phyloP scores from a whole-genome alignment of 2,888 invertebrate species.

The Electrophaes corylata region DNA sequence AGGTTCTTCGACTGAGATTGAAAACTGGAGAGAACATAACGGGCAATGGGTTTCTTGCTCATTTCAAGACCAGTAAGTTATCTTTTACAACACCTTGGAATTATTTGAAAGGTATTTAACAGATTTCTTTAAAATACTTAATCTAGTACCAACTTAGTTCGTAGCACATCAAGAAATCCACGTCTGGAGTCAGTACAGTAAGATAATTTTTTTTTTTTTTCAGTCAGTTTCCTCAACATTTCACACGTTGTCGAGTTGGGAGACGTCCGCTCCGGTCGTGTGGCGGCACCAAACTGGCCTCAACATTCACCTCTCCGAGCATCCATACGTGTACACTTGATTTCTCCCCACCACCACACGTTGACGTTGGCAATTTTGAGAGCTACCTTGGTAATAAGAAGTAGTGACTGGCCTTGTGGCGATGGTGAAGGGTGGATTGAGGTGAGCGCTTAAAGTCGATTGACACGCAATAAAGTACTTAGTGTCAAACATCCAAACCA shows the following conservation, averaged over 20 bases:
- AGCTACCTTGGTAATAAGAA: conserved; percentile 49
- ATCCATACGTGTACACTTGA: conserved; percentile 55
- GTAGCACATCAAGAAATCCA: too few relatives aligned
- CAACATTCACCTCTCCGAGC: conserved; percentile 56
- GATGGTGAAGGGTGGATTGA: conserved; percentile 79
- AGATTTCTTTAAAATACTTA: too few relatives aligned
- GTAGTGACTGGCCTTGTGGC: conserved; percentile 63
- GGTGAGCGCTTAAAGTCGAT: conserved; percentile 53
- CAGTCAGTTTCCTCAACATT: conserved; percentile 68
- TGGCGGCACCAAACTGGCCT: conserved; percentile 72
- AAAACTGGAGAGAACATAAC: conserved; percentile 86
- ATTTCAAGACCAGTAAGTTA: conserved; percentile 86
- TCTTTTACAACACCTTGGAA: neutral
- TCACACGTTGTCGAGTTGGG: conserved; percentile 61
- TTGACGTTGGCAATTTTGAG: conserved; percentile 58
- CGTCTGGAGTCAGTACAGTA: neutral
- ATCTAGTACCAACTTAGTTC: too few relatives aligned
- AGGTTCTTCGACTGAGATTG: conserved; percentile 85
- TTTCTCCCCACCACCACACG: conserved; percentile 70
- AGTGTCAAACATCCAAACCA: neutral
- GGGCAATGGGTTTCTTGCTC: conserved; percentile 87
- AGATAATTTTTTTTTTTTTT: conserved; percentile 17
- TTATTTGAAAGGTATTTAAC: neutral
- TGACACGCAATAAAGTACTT: neutral
- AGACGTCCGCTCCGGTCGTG: conserved; percentile 50